Base-by-base conservation (phyloP, 2,113 vertebrate species). In the Colius striatus region DNA sequence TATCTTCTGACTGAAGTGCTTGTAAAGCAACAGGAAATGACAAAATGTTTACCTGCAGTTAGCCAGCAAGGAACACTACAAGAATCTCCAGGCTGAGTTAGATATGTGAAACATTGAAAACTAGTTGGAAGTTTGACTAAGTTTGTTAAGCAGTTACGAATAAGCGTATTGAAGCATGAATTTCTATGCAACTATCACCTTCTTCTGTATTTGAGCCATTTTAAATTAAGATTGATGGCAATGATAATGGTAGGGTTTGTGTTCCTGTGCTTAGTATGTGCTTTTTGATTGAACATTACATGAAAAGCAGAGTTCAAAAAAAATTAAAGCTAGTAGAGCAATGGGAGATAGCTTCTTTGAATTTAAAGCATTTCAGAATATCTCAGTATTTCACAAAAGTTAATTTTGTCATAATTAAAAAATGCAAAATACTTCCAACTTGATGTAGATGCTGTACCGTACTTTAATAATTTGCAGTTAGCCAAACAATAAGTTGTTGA, bases 11-110 rank as follows among this genome's bases (percentile, higher is more conserved):
- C 51, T 60, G 58, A 76, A 76, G 45, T 73, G 50, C 12, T 89
- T 93, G 32, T 50, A 80, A 79, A 30, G 68, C 89, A 89, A 11
- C 41, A 84, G 76, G 88, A 95, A 86, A 86, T 84, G 61, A 51
- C 72, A 94, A 77, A 92, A 92, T 58, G n/a, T 76, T 92, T 70
- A 29, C 27, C 58, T 90, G 67, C 63, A 77, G 43, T 65, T 67
- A 29, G 75, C 30, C 89, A 48, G 47, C 54, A 19, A 51, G 65
- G 57, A 78, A 21, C 19, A 13, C 34, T 25, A 45, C 32, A 67
- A 11, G 71, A 82, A 43, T 75, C 19, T 5, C 22, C 65, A 81
- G 76, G 38, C 66, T 78, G 75, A 47, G 20, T 20, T 53, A 71
- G 50, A 70, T 74, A 65, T 83, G 57, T 79, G 50, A 21, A 68